Evolutionary conservation across 2,888 invertebrate species (phyloP), one percentile per base, ranked within the genome.

Genomic region (Aleiodes leptofemur): DNA sequence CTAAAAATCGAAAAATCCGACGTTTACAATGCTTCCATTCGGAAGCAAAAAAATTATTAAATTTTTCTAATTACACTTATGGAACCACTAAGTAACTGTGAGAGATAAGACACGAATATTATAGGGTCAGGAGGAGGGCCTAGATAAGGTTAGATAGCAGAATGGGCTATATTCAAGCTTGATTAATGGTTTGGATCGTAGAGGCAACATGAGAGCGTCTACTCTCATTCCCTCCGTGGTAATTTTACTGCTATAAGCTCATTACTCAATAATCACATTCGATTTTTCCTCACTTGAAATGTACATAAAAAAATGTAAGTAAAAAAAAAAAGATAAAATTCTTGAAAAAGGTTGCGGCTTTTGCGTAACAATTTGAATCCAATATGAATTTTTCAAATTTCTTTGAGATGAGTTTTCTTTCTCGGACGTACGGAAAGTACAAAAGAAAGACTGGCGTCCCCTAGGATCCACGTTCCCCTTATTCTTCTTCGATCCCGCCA

Each of bases 381-480:
- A 43, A 9, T 43, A 43, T 43, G 43, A 9, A 43, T 61, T 38
- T 61, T 61, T 61, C 38, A 3, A 61, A 34, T 61, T 34, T 23
- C 16, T 23, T 66, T 9, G 50, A 68, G 68, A 31, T 51, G 51
- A 61, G 6, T 38, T 51, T 68, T 68, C n/a, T 38, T 51, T 50
- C 66, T 68, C 11, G 43, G 51, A 68, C 31, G 29, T 66, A 59
- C 68, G 73, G 29, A 73, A 66, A 72, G 59, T 51, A 69, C 74
- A 51, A 73, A 59, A 74, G 80, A 80, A 81, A 83, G 82, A 82
- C 84, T 80, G 82, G 81, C 86, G 84, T 86, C 85, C 86, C 85
- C 85, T 82, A 86, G 86, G 86, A 86, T 86, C 55, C 38, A 70
- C 61, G 72, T 59, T 73, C 79, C 82, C 79, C 82, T 70, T 71